phyloP scores from a whole-genome alignment of 2,888 invertebrate genomes.

The Nymphalis polychloros region DNA sequence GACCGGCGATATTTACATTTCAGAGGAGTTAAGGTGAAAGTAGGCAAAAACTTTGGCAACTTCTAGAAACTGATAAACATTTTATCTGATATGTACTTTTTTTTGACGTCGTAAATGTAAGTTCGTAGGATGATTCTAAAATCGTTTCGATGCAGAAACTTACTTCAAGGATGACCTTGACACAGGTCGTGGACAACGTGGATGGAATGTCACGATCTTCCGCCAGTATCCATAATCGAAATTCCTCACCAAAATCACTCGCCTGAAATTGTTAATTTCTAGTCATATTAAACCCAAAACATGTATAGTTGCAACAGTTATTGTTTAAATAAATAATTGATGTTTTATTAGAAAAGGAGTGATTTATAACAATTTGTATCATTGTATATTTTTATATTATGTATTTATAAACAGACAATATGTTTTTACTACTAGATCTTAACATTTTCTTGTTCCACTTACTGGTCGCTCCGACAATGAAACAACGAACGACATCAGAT shows the following conservation, averaged over 20 bases:
- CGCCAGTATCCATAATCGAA: conserved; percentile 91
- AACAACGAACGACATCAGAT: conserved; percentile 58
- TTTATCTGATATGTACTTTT: too few species aligned
- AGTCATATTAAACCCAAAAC: too few species aligned
- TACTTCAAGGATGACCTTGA: conserved; percentile 83
- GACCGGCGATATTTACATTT: background rate
- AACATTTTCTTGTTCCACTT: background rate
- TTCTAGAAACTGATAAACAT: too few species aligned
- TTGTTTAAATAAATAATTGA: background rate
- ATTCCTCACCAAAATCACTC: conserved; percentile 60
- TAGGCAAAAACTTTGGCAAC: too few species aligned
- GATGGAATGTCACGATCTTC: conserved; percentile 91
- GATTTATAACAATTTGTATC: too few species aligned
- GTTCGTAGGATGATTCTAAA: background rate
- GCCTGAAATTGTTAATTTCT: conserved; percentile 44
- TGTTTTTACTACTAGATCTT: too few species aligned
- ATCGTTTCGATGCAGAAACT: conserved; percentile 14
- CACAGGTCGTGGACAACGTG: conserved; percentile 87
- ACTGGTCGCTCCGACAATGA: conserved; percentile 51
- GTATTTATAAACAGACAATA: background rate
- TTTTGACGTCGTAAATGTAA: too few species aligned
- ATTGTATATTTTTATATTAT: background rate
- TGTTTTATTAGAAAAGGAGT: too few species aligned
- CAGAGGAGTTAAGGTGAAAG: background rate
- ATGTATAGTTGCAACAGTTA: too few species aligned